A percentile compares a stretch with the other conserved stretches of the same genome.
phyloP scores from a whole-genome alignment of 1,140 invertebrate species.

The Aphaenogaster ashmeadi region DNA sequence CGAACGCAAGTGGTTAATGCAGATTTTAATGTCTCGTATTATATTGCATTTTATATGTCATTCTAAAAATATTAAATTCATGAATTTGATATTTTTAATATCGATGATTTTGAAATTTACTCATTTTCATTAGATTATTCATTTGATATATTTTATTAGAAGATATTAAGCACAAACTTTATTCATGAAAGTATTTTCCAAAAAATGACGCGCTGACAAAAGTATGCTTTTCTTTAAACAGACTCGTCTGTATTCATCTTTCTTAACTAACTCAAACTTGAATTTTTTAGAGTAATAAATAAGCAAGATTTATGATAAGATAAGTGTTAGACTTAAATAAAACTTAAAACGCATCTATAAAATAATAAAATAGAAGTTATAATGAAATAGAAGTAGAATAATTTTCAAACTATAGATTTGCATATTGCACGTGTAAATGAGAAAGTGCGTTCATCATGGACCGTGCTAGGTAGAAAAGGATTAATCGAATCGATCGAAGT shows the following conservation, averaged over 20 bases:
- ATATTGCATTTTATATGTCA: conserved; percentile 36
- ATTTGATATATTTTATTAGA: not conserved
- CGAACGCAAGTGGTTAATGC: not conserved
- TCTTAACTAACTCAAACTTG: not conserved
- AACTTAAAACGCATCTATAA: not conserved
- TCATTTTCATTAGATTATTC: conserved; percentile 11
- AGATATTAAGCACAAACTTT: conserved; percentile 2
- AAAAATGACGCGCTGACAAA: not conserved
- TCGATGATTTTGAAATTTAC: not conserved
- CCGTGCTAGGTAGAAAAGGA: not conserved
- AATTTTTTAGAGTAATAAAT: not conserved
- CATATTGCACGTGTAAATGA: not conserved
- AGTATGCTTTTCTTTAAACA: not conserved
- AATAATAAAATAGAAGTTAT: not conserved
- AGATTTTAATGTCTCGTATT: conserved; percentile 38
- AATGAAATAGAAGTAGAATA: not conserved
- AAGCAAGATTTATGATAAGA: no score
- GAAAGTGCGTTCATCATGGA: not conserved
- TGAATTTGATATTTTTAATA: conserved; percentile 33
- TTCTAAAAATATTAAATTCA: conserved; percentile 25
- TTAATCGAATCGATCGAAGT: conserved; percentile 5
- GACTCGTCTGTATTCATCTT: not conserved
- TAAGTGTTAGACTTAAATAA: not conserved
- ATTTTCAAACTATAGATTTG: not conserved
- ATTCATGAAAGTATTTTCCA: not conserved